These are phyloP conservation scores for Zoanthus sociatus DNA, from an alignment of 92 coral and sea anemone species.

Conservation along the genomic window DNA sequence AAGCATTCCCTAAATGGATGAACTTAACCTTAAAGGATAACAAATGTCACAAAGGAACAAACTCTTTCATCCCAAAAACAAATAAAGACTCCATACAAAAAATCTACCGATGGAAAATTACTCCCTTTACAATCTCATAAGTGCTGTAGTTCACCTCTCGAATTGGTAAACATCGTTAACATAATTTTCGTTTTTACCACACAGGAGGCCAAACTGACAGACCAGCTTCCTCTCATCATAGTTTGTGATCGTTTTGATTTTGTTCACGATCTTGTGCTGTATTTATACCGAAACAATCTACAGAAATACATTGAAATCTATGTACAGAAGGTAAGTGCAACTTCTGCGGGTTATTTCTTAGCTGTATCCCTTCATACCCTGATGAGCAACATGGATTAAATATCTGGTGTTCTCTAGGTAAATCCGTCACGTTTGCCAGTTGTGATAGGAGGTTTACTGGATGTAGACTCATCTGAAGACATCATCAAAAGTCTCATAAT, in stretches of 20 bases:
- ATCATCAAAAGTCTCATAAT: constrained; percentile 96
- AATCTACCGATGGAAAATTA: too few relatives aligned
- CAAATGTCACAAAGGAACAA: too few relatives aligned
- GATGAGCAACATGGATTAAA: background rate
- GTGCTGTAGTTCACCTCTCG: too few relatives aligned
- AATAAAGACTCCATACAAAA: too few relatives aligned
- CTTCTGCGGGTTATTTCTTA: too few relatives aligned
- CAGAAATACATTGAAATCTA: constrained; percentile 99
- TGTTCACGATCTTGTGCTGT: constrained; percentile 96
- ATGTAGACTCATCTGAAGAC: constrained; percentile 97
- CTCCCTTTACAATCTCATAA: too few relatives aligned
- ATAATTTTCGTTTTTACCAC: background rate
- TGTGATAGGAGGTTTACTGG: constrained; percentile 95
- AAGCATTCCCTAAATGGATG: background rate
- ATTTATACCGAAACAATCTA: constrained; percentile 93
- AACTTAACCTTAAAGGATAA: too few relatives aligned
- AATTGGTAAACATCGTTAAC: background rate
- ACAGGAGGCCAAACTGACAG: constrained; percentile 98
- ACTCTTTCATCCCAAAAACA: too few relatives aligned
- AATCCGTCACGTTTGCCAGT: constrained; percentile 99
- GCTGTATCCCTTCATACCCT: background rate
- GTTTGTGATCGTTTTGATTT: constrained; percentile 99
- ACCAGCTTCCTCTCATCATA: constrained; percentile 96
- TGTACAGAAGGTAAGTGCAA: constrained; percentile 89
- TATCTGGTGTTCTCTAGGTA: constrained; percentile 63